Evolutionary conservation across 2,113 vertebrate species (phyloP), one percentile per base, ranked within the genome.

Genomic region (Hemichromis elongatus): DNA sequence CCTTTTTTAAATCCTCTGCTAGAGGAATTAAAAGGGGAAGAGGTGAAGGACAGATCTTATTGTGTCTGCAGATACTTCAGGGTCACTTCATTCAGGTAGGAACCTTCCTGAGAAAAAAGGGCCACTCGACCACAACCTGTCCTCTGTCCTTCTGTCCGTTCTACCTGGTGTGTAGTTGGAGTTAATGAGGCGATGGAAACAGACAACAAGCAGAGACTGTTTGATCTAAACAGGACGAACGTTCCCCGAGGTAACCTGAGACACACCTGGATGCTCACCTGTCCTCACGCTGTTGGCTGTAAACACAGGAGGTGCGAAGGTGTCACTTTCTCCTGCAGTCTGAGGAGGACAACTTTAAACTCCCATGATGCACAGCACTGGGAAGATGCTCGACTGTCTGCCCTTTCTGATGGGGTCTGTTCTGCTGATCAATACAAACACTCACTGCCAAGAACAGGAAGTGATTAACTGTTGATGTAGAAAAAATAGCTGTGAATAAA

Each of bases 241-340:
- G 73, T 33, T 35, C 26, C 16, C n/a, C n/a, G 37, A 73, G 79
- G 91, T 88, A 91, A 91, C 90, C 70, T 80, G 90, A 91, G 80
- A 79, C 80, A 87, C 92, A 91, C 90, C 90, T 93, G 90, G 87
- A 78, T 0, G 11, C 83, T 88, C 89, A 91, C 90, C 86, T 91
- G 86, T 82, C 53, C 73, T 35, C 52, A 52, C 45, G 3, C 79
- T 90, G 89, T 91, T 90, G 61, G 6, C 79, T 86, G 90, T 93
- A 86, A 92, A 93, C 90, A 93, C 70, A 57, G 56, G 83, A 33
- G 66, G 11, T 30, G 55, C 4, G 3, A 56, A 47, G 78, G 35
- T 33, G n/a, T 83, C 90, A 92, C 89, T 89, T 92, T 93, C 90
- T 84, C 86, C 80, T 28, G 45, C 14, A 47, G 66, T 13, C 24